These are phyloP conservation scores for Nomada fabriciana DNA, from an alignment of 2,888 invertebrate genomes.

Conservation along the genomic window DNA sequence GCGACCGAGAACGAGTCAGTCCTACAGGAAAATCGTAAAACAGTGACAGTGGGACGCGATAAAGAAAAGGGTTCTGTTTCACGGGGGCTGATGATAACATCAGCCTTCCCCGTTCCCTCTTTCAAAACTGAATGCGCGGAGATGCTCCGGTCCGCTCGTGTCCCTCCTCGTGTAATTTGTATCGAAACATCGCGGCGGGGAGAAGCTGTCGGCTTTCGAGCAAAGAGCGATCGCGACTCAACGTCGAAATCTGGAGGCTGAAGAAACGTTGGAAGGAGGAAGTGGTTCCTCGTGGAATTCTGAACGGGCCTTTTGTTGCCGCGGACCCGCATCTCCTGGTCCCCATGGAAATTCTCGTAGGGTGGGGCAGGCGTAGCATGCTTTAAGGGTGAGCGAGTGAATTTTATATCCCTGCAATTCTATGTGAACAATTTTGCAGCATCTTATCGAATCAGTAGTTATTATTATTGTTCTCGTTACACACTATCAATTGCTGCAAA, in stretches of 20 bases:
- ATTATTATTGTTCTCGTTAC: no score
- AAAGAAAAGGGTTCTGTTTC: constrained; percentile 56
- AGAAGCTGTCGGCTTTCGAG: constrained; percentile 76
- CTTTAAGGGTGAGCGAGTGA: neutral
- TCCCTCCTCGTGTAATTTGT: constrained; percentile 83
- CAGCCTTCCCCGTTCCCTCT: constrained; percentile 74
- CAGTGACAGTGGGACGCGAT: constrained; percentile 65
- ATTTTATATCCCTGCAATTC: neutral
- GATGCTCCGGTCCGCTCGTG: constrained; percentile 62
- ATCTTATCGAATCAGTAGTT: no score
- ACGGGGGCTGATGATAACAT: constrained; percentile 80
- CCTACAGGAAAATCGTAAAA: constrained; percentile 42
- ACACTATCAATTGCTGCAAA: no score
- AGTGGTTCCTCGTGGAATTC: constrained; percentile 62
- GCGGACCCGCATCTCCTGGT: neutral
- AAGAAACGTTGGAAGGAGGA: constrained; percentile 71
- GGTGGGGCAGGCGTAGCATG: neutral
- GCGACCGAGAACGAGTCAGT: neutral
- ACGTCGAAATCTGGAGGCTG: constrained; percentile 58
- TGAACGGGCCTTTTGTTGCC: constrained; percentile 59
- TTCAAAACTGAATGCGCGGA: constrained; percentile 19
- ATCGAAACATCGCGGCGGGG: constrained; percentile 80
- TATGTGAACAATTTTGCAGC: no score
- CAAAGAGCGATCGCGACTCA: constrained; percentile 79
- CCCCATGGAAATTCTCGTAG: constrained; percentile 33